Percentiles rank a stretch among this genome's conserved stretches.
phyloP scores from a whole-genome alignment of 2,797 vertebrate species.

The Falco columbarius region DNA sequence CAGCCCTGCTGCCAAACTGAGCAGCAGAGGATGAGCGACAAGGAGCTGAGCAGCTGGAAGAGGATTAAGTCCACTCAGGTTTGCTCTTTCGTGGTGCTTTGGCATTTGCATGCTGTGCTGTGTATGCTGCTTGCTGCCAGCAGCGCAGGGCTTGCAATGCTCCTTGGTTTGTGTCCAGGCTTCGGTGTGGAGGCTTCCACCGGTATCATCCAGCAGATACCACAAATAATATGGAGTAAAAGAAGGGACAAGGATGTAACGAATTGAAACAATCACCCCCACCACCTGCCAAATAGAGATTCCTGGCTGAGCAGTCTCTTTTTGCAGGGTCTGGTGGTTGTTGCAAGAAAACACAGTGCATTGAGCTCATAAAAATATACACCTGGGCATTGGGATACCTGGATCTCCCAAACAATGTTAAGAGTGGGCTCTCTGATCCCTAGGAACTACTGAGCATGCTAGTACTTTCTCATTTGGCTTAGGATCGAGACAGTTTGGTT shows the following conservation, averaged over 20 bases:
- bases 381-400: not conserved
- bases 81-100: not conserved
- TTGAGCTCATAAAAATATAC: not conserved
- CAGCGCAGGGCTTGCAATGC: not conserved
- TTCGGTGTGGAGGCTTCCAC: not conserved
- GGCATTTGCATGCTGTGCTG: not conserved
- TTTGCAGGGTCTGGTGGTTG: not conserved
- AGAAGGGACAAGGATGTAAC: not conserved
- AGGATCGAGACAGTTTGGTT: not conserved
- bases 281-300: fast-evolving
- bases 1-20: not conserved
- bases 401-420: not conserved
- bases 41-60: not conserved
- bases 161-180: not conserved
- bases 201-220: not conserved
- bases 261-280: not conserved
- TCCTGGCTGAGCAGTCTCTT: not conserved
- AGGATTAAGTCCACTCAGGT: not conserved
- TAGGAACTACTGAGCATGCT: not conserved
- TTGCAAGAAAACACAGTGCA: not conserved
- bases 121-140: not conserved
- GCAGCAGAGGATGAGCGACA: not conserved
- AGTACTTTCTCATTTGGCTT: not conserved
- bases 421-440: not conserved
- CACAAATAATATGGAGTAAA: not conserved